Evolutionary conservation across 1,140 invertebrate genomes (phyloP).

Genomic region (Trachelipus rathkii): DNA sequence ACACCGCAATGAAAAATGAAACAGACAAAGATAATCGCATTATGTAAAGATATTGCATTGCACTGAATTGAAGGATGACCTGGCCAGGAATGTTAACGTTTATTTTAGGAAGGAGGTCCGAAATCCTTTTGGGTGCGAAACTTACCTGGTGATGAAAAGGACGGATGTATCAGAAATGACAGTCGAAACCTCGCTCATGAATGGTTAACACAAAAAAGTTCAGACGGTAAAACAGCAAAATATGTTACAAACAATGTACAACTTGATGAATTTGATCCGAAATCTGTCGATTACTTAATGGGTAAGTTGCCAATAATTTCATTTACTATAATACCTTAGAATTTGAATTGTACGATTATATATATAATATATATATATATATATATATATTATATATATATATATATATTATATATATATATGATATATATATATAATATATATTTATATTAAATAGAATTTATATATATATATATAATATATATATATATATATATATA

Average conservation of each 20-base stretch:
- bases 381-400: no score
- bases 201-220: constrained; percentile 56
- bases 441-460: no score
- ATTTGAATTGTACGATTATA: no score
- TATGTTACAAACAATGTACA: constrained; percentile 62
- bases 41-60: constrained; percentile 46
- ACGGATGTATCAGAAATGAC: constrained; percentile 53
- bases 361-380: no score
- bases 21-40: background rate
- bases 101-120: constrained; percentile 40
- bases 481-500: no score
- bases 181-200: constrained; percentile 61
- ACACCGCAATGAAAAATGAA: constrained; percentile 47
- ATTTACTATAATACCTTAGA: no score
- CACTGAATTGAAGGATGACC: constrained; percentile 47
- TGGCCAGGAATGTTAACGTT: constrained; percentile 38
- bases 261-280: constrained; percentile 52
- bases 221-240: constrained; percentile 60
- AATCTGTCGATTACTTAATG: constrained; percentile 62
- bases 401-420: no score
- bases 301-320: constrained; percentile 51
- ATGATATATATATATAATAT: no score
- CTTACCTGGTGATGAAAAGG: background rate
- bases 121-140: constrained; percentile 28
- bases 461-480: no score